phyloP scores from a whole-genome alignment of 2,797 vertebrate species.

The Neoniphon sammara region DNA sequence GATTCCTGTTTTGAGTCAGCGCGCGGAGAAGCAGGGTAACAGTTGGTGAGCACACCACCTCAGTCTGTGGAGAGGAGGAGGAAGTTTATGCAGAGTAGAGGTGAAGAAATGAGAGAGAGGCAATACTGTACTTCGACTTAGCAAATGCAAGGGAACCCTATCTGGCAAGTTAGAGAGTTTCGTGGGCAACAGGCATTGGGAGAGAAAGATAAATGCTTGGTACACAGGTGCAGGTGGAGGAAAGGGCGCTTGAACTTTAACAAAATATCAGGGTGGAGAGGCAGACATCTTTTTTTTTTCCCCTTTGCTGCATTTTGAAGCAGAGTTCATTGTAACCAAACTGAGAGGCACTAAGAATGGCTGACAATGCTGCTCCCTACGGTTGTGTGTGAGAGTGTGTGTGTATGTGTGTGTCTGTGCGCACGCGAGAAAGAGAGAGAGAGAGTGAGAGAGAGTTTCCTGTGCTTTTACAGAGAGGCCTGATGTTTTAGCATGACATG shows the following conservation, averaged over 20 bases:
- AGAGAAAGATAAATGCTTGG: neutral
- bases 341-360: neutral
- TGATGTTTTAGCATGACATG: slow-evolving; percentile 54
- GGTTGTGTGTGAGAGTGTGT: slow-evolving; percentile 15
- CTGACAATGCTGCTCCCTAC: neutral
- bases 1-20: slow-evolving; percentile 75
- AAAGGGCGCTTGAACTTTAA: slow-evolving; percentile 1
- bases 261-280: neutral
- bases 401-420: neutral
- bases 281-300: neutral
- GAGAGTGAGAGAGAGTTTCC: slow-evolving; percentile 31
- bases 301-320: neutral
- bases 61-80: slow-evolving; percentile 58
- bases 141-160: slow-evolving; percentile 31
- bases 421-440: neutral
- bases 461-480: slow-evolving; percentile 33
- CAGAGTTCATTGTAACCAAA: neutral
- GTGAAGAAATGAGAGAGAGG: slow-evolving; percentile 43
- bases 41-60: slow-evolving; percentile 59
- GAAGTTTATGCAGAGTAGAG: slow-evolving; percentile 52
- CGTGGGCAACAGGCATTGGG: slow-evolving; percentile 3
- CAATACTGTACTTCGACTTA: slow-evolving; percentile 22
- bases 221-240: neutral
- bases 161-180: slow-evolving; percentile 6
- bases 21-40: slow-evolving; percentile 49